These are phyloP conservation scores for Triplophysa bombifrons DNA, from an alignment of 2,797 vertebrate genomes.

Conservation along the genomic window DNA sequence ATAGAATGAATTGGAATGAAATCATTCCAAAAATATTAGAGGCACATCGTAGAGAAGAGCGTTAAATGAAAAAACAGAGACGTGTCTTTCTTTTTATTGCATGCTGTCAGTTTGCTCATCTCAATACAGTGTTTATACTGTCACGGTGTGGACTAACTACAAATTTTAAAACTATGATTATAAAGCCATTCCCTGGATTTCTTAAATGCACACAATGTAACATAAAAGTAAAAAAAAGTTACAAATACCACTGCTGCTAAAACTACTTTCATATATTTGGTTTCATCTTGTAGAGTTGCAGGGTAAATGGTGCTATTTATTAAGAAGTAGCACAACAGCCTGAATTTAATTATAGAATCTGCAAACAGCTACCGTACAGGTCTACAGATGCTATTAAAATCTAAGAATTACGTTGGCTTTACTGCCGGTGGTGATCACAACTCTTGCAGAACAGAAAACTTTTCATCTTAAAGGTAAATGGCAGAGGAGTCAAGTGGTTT, in stretches of 20 bases:
- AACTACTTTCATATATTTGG: not conserved
- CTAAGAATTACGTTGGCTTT: not conserved
- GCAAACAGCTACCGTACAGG: not conserved
- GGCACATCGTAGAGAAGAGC: constrained; percentile 45
- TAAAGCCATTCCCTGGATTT: no score
- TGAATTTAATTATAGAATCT: not conserved
- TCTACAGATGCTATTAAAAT: not conserved
- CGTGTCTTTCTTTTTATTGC: not conserved
- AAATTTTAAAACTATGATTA: no score
- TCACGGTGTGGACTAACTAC: no score
- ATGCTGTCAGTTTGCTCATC: no score
- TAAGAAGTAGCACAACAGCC: not conserved
- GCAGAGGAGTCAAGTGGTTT: constrained; percentile 18
- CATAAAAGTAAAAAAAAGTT: no score
- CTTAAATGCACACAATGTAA: no score
- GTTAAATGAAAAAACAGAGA: constrained; percentile 26
- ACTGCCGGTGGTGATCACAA: not conserved
- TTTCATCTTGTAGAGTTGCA: not conserved
- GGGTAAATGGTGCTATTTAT: not conserved
- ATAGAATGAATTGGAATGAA: constrained; percentile 62
- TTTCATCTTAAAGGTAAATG: constrained; percentile 19
- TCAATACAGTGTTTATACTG: no score
- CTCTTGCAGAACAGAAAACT: constrained; percentile 2
- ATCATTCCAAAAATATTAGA: constrained; percentile 56
- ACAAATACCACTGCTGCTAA: no score